Conservation (phyloP, 2,797 vertebrate genomes). For the Phrynocephalus vlangalii region DNA sequence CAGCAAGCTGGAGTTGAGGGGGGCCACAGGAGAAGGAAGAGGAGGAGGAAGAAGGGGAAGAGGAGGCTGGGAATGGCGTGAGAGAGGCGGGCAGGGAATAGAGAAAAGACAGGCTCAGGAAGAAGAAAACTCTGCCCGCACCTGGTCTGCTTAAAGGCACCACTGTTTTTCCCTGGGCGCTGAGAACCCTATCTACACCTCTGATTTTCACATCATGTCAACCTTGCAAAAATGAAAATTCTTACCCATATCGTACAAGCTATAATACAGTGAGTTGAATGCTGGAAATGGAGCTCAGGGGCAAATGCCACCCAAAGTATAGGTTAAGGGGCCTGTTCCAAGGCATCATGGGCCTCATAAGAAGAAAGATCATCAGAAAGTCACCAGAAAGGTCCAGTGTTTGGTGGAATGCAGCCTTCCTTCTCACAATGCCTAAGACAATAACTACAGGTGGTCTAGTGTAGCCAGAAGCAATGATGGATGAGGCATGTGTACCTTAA, state of each 20-base stretch:
- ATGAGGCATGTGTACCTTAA: background rate
- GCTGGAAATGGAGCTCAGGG: background rate
- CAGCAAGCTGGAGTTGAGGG: too few species aligned
- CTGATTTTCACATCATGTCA: slow-evolving; percentile 24
- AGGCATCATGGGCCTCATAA: background rate
- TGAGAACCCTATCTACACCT: too few species aligned
- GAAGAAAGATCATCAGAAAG: slow-evolving; percentile 5
- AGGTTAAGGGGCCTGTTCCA: background rate
- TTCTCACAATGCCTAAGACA: background rate
- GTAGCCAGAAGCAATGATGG: background rate
- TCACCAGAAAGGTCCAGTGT: background rate
- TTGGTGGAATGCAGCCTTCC: background rate
- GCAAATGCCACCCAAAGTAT: background rate
- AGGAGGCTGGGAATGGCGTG: too few species aligned
- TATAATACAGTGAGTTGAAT: background rate
- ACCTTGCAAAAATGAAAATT: background rate
- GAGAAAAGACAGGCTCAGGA: too few species aligned
- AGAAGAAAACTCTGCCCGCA: too few species aligned
- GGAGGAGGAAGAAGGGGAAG: too few species aligned
- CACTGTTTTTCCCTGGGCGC: too few species aligned
- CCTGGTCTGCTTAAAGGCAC: too few species aligned
- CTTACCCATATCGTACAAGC: background rate
- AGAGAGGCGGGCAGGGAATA: too few species aligned
- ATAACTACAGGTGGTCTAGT: background rate
- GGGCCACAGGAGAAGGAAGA: too few species aligned